A percentile compares a stretch with the other conserved stretches of the same genome.
Conservation (phyloP, 2,797 vertebrate genomes). For the Spinus olivaceus region DNA sequence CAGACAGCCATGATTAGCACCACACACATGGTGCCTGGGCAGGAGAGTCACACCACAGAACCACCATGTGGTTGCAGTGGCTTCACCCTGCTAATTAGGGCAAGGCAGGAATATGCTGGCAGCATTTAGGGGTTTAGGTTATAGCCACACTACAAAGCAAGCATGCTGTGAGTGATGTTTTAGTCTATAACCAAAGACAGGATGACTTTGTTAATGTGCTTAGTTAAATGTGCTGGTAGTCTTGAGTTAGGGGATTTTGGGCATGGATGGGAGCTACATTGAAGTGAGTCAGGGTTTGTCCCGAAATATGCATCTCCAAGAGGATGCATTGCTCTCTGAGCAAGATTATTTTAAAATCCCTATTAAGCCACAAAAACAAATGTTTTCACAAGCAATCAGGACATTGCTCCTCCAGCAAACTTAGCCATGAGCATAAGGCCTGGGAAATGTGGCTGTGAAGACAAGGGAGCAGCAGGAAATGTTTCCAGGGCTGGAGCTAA, state of each 20-base stretch:
- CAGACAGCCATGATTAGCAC: neutral
- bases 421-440: accelerated
- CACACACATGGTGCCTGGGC: neutral
- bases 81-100: neutral
- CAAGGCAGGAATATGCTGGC: neutral
- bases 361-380: neutral
- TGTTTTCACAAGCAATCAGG: neutral
- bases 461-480: neutral
- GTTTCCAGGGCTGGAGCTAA: neutral
- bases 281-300: neutral
- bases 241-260: neutral
- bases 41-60: neutral
- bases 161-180: neutral
- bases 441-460: neutral
- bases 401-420: neutral
- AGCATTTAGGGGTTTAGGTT: slow-evolving; percentile 15
- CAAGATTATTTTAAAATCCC: neutral
- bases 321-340: neutral
- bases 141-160: slow-evolving; percentile 22
- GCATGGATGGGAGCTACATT: neutral
- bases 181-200: neutral
- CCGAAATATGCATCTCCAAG: neutral
- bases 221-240: neutral
- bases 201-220: neutral
- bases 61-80: neutral